phyloP scores from a whole-genome alignment of 2,888 invertebrate species.

The Polydesmus complanatus region DNA sequence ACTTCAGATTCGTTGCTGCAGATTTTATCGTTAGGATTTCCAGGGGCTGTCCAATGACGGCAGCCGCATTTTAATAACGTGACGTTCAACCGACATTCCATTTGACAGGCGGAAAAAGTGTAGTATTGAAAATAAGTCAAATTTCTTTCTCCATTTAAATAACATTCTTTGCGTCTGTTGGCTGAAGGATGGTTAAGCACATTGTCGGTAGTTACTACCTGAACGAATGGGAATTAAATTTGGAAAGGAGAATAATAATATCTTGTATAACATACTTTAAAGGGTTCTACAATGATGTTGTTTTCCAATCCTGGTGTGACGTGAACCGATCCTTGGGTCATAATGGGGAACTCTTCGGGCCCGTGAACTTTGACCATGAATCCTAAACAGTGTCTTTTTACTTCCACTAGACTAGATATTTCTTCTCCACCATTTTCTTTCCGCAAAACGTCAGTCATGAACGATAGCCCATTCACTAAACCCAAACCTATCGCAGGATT shows the following conservation, averaged over 20 bases:
- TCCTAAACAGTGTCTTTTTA: constrained; percentile 5
- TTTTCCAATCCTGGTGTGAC: constrained; percentile 12
- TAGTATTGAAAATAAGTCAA: constrained; percentile 6
- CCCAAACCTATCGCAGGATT: constrained; percentile 6
- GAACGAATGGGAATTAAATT: not conserved
- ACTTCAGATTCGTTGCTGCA: not conserved
- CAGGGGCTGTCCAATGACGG: constrained; percentile 10
- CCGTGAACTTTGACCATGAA: constrained; percentile 11
- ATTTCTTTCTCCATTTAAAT: constrained; percentile 4
- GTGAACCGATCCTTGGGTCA: constrained; percentile 5
- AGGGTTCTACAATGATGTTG: constrained; percentile 8
- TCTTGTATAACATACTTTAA: not conserved
- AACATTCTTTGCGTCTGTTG: constrained; percentile 5
- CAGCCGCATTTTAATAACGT: constrained; percentile 8
- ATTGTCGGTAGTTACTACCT: not conserved
- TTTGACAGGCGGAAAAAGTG: constrained; percentile 9
- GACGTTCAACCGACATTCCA: constrained; percentile 8
- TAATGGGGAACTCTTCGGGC: constrained; percentile 8
- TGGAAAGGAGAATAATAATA: not conserved
- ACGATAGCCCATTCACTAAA: constrained; percentile 8
- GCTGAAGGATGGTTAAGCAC: constrained; percentile 6
- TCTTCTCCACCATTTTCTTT: constrained; percentile 9
- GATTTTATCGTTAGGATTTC: not conserved
- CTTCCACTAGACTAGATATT: not conserved
- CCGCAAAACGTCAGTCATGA: constrained; percentile 2